phyloP scores from a whole-genome alignment of 2,797 vertebrate species.

The Clamator glandarius region DNA sequence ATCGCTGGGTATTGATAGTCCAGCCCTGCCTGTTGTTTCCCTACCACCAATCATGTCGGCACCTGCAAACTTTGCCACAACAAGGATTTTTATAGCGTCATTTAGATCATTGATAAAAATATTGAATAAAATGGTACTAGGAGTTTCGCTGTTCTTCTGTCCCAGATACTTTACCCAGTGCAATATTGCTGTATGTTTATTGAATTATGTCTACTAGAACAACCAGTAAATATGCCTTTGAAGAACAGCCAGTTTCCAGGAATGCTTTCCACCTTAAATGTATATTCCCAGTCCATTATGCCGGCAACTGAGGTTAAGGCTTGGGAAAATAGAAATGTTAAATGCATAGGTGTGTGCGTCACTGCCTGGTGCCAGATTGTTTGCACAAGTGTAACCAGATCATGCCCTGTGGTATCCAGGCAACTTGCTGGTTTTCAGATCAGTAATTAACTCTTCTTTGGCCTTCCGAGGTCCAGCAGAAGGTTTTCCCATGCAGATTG shows the following conservation, averaged over 20 bases:
- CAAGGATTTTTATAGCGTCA: not conserved
- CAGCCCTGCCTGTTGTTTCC: not conserved
- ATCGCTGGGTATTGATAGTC: not conserved
- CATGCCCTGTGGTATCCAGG: not conserved
- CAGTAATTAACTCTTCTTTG: not conserved
- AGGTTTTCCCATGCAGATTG: too few species aligned
- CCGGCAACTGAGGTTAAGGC: not conserved
- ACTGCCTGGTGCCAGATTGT: not conserved
- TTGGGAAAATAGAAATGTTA: not conserved
- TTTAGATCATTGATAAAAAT: constrained; percentile 30
- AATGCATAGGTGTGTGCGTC: not conserved
- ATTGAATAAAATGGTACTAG: not conserved
- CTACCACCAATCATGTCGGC: not conserved
- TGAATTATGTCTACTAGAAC: not conserved
- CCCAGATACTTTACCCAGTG: not conserved
- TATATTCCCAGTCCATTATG: not conserved
- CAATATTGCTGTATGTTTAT: not conserved
- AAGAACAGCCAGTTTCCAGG: constrained; percentile 10
- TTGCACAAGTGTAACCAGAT: not conserved
- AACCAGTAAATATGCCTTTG: constrained; percentile 12
- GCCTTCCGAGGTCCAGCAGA: too few species aligned
- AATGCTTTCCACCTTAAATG: not conserved
- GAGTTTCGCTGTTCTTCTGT: not conserved
- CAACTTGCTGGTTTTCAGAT: not conserved
- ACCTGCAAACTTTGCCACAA: not conserved